Conservation (phyloP, 64 coral and sea anemone species). For the Acropora yongei region DNA sequence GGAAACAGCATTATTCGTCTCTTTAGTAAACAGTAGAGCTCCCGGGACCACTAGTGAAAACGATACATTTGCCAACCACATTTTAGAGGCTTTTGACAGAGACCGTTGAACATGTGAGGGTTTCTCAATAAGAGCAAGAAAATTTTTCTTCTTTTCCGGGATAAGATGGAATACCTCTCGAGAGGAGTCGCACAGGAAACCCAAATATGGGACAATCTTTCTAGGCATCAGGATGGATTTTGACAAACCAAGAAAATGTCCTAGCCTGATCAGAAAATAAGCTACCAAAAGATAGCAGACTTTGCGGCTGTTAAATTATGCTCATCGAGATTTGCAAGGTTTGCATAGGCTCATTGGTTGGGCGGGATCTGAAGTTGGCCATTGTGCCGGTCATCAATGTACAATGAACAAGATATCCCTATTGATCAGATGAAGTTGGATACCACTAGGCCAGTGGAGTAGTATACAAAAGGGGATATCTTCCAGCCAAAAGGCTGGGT, state of each 20-base stretch:
- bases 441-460: too few species aligned
- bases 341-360: conserved; percentile 13
- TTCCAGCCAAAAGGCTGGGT: too few species aligned
- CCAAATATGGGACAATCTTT: conserved; percentile 57
- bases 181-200: conserved; percentile 1
- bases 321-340: not conserved
- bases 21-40: conserved; percentile 44
- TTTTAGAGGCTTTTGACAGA: conserved; percentile 53
- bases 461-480: too few species aligned
- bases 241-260: not conserved
- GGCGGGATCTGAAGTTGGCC: conserved; percentile 55
- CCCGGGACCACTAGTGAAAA: conserved; percentile 61
- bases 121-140: conserved; percentile 16
- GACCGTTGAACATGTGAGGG: not conserved
- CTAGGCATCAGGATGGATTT: conserved; percentile 55
- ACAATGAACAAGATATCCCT: conserved; percentile 47
- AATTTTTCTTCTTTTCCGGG: conserved; percentile 44
- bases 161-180: not conserved
- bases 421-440: not conserved
- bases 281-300: conserved; percentile 60
- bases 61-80: conserved; percentile 65
- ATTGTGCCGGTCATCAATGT: conserved; percentile 71
- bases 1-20: conserved; percentile 60
- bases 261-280: conserved; percentile 39
- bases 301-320: conserved; percentile 41